A percentile compares a stretch with the other conserved stretches of the same genome.
These are phyloP conservation scores for Crypturellus tataupa DNA, from an alignment of 2,797 vertebrate genomes.

Conservation along the genomic window DNA sequence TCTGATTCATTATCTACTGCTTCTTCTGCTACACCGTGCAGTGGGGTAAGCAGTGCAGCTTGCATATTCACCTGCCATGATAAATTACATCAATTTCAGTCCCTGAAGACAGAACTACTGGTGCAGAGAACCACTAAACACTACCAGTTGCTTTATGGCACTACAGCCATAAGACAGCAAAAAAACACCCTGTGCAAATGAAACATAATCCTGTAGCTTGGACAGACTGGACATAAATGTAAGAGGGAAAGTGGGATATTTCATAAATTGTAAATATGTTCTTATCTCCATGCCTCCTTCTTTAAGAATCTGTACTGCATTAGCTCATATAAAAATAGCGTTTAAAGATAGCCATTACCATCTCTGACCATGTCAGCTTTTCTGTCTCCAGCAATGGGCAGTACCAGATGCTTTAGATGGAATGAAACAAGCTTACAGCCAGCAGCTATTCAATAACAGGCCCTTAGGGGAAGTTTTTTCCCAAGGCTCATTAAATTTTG, in stretches of 20 bases:
- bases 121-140: conserved; percentile 57
- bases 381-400: not conserved
- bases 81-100: conserved; percentile 73
- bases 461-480: conserved; percentile 41
- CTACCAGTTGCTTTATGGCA: conserved; percentile 66
- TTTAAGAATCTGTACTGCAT: not conserved
- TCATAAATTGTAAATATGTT: not conserved
- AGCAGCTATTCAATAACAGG: conserved; percentile 41
- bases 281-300: not conserved
- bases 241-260: not conserved
- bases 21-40: conserved; percentile 36
- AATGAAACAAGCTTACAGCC: not conserved
- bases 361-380: conserved; percentile 7
- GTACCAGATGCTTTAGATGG: conserved; percentile 10
- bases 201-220: not conserved
- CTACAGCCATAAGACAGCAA: conserved; percentile 13
- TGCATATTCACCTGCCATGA: conserved; percentile 76
- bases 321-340: not conserved
- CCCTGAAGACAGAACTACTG: conserved; percentile 51
- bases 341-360: conserved; percentile 2
- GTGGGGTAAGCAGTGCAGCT: conserved; percentile 51
- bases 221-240: not conserved
- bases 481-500: conserved; percentile 58
- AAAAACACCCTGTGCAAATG: not conserved
- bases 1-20: not conserved